Evolutionary conservation across 2,888 invertebrate species (phyloP).

Genomic region (Falcaria lacertinaria): DNA sequence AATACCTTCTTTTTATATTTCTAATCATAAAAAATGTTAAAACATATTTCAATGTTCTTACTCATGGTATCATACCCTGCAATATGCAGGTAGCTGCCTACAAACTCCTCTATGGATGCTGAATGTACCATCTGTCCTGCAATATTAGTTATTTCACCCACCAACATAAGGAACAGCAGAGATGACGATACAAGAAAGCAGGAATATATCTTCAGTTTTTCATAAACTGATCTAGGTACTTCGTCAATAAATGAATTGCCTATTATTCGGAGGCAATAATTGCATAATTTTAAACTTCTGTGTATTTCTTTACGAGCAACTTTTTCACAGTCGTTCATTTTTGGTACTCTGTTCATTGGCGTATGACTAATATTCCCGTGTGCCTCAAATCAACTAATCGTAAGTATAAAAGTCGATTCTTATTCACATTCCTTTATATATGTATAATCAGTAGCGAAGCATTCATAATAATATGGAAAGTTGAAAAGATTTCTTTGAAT

Average conservation of each 20-base stretch:
- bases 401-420: background rate
- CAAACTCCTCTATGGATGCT: constrained; percentile 46
- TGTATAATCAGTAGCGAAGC: background rate
- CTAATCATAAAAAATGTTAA: background rate
- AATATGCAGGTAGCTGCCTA: constrained; percentile 50
- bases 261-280: constrained; percentile 42
- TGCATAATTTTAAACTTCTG: constrained; percentile 39
- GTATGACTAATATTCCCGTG: too few relatives aligned
- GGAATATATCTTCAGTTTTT: constrained; percentile 21
- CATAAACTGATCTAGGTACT: constrained; percentile 21
- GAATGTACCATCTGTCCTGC: constrained; percentile 32
- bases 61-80: constrained; percentile 59
- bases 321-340: constrained; percentile 5
- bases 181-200: constrained; percentile 31
- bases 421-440: background rate
- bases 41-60: constrained; percentile 26
- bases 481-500: background rate
- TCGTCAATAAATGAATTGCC: constrained; percentile 48
- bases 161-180: constrained; percentile 36
- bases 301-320: constrained; percentile 39
- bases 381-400: background rate
- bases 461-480: too few relatives aligned
- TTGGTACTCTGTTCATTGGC: too few relatives aligned
- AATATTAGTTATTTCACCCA: constrained; percentile 45
- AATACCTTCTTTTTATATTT: too few relatives aligned